Percentiles rank a stretch among this genome's conserved stretches.
Conservation (phyloP, 2,888 invertebrate genomes). For the Thecophora atra region DNA sequence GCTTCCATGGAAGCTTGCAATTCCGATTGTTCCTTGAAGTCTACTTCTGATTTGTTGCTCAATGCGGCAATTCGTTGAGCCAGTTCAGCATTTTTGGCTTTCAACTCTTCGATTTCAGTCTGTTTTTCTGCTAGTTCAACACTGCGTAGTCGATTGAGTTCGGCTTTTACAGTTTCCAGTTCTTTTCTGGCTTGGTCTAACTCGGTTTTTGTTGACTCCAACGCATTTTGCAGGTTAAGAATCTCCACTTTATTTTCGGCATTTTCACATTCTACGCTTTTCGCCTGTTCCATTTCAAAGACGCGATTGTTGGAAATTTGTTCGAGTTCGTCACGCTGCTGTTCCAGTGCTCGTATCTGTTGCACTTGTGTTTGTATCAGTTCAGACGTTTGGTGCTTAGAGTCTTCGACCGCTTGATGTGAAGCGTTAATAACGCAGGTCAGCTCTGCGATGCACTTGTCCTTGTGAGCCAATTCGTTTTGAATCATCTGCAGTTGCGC, state of each 20-base stretch:
- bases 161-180: conserved; percentile 51
- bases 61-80: conserved; percentile 53
- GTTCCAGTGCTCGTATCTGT: conserved; percentile 57
- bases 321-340: conserved; percentile 61
- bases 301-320: conserved; percentile 59
- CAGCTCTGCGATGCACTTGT: conserved; percentile 60
- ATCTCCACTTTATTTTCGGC: conserved; percentile 61
- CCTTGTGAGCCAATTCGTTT: conserved; percentile 60
- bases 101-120: conserved; percentile 47
- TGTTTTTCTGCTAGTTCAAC: conserved; percentile 56
- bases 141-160: conserved; percentile 49
- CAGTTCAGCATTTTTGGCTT: conserved; percentile 50
- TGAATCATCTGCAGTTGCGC: conserved; percentile 61
- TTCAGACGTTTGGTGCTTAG: conserved; percentile 57
- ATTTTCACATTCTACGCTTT: conserved; percentile 58
- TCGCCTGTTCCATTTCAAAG: conserved; percentile 61
- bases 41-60: conserved; percentile 51
- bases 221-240: conserved; percentile 61
- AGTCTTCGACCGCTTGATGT: conserved; percentile 55
- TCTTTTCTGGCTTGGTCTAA: conserved; percentile 52
- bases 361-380: conserved; percentile 57
- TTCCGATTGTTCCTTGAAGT: conserved; percentile 55
- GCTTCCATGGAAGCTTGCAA: conserved; percentile 52
- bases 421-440: conserved; percentile 57
- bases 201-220: conserved; percentile 60